phyloP scores from a whole-genome alignment of 2,113 vertebrate genomes.

The Jaculus jaculus region DNA sequence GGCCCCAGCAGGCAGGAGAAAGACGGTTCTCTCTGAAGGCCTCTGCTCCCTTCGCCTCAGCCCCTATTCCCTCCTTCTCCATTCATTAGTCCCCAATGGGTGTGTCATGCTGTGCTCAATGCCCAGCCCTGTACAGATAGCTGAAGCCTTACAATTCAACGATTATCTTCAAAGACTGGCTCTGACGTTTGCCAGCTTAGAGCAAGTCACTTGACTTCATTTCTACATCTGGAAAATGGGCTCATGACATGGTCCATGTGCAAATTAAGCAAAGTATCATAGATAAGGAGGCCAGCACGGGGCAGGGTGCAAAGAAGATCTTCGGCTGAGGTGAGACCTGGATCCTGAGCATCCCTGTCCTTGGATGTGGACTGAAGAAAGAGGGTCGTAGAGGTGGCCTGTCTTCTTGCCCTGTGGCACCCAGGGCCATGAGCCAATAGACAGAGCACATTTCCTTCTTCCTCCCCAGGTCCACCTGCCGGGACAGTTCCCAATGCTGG shows the following conservation, averaged over 20 bases:
- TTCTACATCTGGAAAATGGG: constrained; percentile 32
- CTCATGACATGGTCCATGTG: neutral
- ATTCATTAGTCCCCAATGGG: neutral
- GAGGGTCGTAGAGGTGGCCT: neutral
- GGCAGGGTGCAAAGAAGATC: neutral
- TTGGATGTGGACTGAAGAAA: neutral
- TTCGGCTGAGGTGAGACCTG: too few species aligned
- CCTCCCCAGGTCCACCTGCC: neutral
- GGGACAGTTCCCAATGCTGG: constrained; percentile 39
- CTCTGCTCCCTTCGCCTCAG: constrained; percentile 8
- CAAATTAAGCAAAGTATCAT: neutral
- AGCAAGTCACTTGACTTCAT: neutral
- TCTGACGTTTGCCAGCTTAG: neutral
- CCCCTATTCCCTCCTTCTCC: neutral
- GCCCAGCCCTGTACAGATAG: neutral
- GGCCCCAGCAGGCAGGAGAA: neutral
- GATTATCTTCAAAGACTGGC: neutral
- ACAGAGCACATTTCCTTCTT: neutral
- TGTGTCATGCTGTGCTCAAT: neutral
- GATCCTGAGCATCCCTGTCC: neutral
- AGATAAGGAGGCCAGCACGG: neutral
- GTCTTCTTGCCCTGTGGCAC: rapidly evolving
- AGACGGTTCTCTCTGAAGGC: constrained; percentile 39
- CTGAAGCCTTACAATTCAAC: neutral
- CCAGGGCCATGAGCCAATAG: constrained; percentile 18